Conservation (phyloP, 2,888 invertebrate genomes). For the Eristalis intricaria region DNA sequence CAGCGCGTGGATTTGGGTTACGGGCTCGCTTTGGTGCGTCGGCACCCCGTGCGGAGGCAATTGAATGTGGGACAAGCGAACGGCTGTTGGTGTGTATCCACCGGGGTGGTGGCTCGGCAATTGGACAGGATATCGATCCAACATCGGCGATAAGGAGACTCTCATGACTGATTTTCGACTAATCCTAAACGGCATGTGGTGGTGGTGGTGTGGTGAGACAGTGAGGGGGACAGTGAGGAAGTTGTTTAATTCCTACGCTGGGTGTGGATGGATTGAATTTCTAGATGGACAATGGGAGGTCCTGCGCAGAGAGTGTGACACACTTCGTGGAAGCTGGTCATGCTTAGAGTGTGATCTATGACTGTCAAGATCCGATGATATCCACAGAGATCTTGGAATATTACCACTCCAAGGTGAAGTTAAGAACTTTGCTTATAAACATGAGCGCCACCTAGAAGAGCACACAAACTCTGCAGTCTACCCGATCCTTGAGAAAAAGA, state of each 20-base stretch:
- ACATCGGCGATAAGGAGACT: constrained; percentile 34
- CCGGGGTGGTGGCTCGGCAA: constrained; percentile 7
- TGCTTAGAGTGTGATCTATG: no score
- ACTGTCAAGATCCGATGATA: no score
- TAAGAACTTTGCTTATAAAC: no score
- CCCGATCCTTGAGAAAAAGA: no score
- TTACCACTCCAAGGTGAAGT: no score
- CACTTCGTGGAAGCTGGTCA: neutral
- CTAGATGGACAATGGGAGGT: neutral
- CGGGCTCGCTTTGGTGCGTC: constrained; percentile 28
- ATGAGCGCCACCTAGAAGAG: no score
- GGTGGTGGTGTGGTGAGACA: neutral
- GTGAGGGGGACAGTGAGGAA: neutral
- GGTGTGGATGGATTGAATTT: neutral
- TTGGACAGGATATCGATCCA: constrained; percentile 57
- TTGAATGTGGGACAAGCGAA: constrained; percentile 49
- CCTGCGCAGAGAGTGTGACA: neutral
- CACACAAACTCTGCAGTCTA: no score
- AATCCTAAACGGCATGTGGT: neutral
- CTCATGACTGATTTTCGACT: constrained; percentile 15
- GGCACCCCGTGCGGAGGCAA: constrained; percentile 50
- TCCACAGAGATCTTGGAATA: no score
- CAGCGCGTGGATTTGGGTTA: constrained; percentile 48
- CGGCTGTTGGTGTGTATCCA: constrained; percentile 32
- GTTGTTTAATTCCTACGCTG: neutral